Percentiles rank a stretch among this genome's conserved stretches.
Conservation (phyloP, 2,113 vertebrate genomes). For the Triplophysa rosa region DNA sequence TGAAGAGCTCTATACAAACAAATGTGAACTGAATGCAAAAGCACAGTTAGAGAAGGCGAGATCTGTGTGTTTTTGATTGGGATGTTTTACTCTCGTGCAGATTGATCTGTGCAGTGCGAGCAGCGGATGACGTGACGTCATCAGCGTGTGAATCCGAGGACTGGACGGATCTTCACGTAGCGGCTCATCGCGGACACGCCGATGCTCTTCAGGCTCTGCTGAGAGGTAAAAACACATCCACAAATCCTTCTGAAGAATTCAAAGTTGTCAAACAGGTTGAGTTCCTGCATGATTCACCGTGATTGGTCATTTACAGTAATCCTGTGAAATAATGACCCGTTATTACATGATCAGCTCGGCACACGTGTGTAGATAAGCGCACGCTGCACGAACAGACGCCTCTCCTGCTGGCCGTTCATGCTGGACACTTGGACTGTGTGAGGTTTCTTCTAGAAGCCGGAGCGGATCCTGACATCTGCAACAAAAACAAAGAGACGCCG, state of each 20-base stretch:
- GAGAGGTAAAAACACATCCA: conserved; percentile 71
- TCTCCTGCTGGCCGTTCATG: conserved; percentile 83
- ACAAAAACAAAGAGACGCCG: conserved; percentile 88
- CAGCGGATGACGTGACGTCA: background rate
- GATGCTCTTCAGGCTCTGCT: conserved; percentile 81
- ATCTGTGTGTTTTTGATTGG: too few species aligned
- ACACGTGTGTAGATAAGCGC: conserved; percentile 80
- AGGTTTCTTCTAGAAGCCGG: conserved; percentile 82
- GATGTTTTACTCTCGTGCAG: too few species aligned
- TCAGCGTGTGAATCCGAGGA: conserved; percentile 66
- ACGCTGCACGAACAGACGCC: conserved; percentile 92
- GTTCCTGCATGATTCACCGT: background rate
- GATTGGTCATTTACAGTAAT: background rate
- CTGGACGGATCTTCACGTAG: conserved; percentile 90
- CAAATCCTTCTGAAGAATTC: conserved; percentile 35
- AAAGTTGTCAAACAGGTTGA: conserved; percentile 8
- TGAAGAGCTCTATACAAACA: too few species aligned
- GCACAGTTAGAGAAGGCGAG: too few species aligned
- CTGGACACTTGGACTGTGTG: conserved; percentile 83
- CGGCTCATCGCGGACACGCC: conserved; percentile 83
- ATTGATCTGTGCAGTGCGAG: too few species aligned
- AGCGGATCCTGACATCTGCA: conserved; percentile 92
- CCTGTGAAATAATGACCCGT: background rate
- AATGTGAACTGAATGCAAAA: too few species aligned
- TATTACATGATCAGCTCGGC: background rate